Evolutionary conservation across 2,888 invertebrate genomes (phyloP).

Genomic region (Plutella xylostella): DNA sequence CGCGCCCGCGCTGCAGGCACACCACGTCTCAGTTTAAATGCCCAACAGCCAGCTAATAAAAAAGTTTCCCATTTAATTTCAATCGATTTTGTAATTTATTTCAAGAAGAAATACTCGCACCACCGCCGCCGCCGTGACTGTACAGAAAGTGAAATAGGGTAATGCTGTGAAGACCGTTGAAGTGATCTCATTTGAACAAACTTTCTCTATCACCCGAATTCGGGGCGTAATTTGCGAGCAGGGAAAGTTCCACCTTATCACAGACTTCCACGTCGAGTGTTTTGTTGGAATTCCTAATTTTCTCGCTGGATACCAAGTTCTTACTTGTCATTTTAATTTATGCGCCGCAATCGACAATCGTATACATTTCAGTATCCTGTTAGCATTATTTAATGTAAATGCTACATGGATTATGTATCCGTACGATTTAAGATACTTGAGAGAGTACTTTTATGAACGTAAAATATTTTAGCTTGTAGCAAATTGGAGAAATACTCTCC

Average conservation of each 20-base stretch:
- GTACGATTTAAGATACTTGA: too few relatives aligned
- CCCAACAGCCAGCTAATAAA: neutral
- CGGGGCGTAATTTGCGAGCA: slow-evolving; percentile 61
- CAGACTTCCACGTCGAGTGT: slow-evolving; percentile 63
- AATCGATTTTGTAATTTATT: slow-evolving; percentile 2
- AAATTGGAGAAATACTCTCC: too few relatives aligned
- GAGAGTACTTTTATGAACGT: too few relatives aligned
- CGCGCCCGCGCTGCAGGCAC: neutral
- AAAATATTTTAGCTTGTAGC: too few relatives aligned
- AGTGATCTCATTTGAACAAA: slow-evolving; percentile 60
- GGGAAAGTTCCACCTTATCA: slow-evolving; percentile 63
- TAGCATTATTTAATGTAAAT: too few relatives aligned
- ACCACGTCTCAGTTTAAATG: neutral
- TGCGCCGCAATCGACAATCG: too few relatives aligned
- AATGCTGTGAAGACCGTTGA: slow-evolving; percentile 45
- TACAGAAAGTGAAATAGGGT: slow-evolving; percentile 44
- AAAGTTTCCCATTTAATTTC: slow-evolving; percentile 1
- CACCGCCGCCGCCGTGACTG: slow-evolving; percentile 24
- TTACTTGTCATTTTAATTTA: slow-evolving; percentile 18
- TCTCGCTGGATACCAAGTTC: slow-evolving; percentile 33
- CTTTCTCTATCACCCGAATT: slow-evolving; percentile 63
- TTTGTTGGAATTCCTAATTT: slow-evolving; percentile 56
- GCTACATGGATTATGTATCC: too few relatives aligned
- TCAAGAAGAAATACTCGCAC: neutral
- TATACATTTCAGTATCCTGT: too few relatives aligned